Base-by-base conservation (phyloP, 2,113 vertebrate genomes). In the Micronycteris hirsuta region DNA sequence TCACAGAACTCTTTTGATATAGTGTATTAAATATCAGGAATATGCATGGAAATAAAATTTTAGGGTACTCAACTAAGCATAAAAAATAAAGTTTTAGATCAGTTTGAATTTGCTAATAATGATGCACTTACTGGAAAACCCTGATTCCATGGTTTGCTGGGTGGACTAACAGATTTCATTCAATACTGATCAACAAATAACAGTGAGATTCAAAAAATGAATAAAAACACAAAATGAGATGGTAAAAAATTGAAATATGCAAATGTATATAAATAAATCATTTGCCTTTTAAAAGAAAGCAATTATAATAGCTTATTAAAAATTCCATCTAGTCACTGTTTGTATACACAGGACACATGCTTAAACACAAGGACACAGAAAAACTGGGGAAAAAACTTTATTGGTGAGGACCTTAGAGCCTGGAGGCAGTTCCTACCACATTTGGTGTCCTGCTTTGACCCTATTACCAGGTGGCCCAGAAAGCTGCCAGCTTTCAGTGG, bases 371-470 rank as follows among this genome's bases (percentile, higher is more conserved):
- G 56, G 54, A 65, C 82, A 76, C 47, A 31, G 38, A 65, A 83
- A 70, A 83, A 61, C 43, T 74, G 41, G 19, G n/a, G 31, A 43
- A 63, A 68, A 77, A 15, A 31, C 12, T 56, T 68, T 88, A 73
- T 89, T 4, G 0, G 52, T 15, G 22, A 94, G 67, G 43, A 1
- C 3, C 26, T 91, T 61, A 47, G 74, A 81, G 54, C 73, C 36
- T 68, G 78, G 52, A 83, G 47, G 65, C 67, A 56, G 7, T 63
- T 97, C 95, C 82, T 86, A 16, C 93, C 67, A 78, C 13, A 45
- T 91, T 94, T 89, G 31, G 33, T 94, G 86, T 97, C 92, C 89
- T 81, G 83, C 83, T 94, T 73, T 96, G 93, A 97, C 91, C 76
- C n/a, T 86, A 61, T 76, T 67, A 82, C 83, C 86, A 83, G 78